phyloP scores from a whole-genome alignment of 2,888 invertebrate species.

The Bombylius major region DNA sequence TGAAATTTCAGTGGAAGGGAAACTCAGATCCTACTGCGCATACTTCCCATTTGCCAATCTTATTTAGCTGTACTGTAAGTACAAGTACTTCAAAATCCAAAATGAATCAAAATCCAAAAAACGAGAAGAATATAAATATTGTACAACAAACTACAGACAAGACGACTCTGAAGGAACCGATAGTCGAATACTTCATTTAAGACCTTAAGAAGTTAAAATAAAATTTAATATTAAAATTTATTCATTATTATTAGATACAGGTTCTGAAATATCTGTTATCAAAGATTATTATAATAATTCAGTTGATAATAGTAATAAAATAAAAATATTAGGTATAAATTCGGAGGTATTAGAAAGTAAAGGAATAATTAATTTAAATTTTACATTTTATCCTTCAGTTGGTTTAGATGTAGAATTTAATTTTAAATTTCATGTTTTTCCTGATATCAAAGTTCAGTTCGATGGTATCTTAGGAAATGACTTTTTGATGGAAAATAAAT shows the following conservation, averaged over 20 bases:
- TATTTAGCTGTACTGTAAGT: too few relatives aligned
- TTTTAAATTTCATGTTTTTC: constrained; percentile 2
- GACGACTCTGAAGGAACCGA: background rate
- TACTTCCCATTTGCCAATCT: too few relatives aligned
- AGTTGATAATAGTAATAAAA: too few relatives aligned
- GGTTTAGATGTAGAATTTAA: background rate
- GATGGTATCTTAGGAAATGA: background rate
- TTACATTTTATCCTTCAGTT: constrained; percentile 2
- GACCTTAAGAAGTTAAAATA: background rate
- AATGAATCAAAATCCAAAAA: background rate
- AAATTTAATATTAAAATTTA: background rate
- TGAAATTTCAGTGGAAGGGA: too few relatives aligned
- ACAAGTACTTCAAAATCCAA: background rate
- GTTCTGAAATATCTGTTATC: background rate
- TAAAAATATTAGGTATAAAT: too few relatives aligned
- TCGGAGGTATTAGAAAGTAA: too few relatives aligned
- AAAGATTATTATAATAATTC: too few relatives aligned
- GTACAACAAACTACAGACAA: background rate
- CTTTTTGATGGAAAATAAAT: background rate
- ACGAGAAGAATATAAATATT: background rate
- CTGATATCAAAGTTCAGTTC: background rate
- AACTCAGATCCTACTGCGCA: too few relatives aligned
- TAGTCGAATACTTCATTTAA: background rate
- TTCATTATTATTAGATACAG: background rate
- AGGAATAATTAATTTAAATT: background rate